phyloP scores from a whole-genome alignment of 2,113 vertebrate genomes.

The Turnix velox region DNA sequence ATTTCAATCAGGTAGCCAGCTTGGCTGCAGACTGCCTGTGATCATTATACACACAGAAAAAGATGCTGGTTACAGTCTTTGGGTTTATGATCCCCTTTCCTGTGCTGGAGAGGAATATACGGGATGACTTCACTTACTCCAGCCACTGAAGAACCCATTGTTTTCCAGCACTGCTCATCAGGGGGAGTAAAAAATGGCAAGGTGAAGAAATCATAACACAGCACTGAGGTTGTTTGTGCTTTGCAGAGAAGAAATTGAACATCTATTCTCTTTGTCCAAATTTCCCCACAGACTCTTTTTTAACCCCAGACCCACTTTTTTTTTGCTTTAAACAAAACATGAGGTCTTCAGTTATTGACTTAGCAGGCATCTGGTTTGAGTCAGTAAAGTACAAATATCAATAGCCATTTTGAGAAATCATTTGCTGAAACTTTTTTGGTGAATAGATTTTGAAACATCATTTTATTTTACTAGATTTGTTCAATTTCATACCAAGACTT shows the following conservation, averaged over 20 bases:
- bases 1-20: neutral
- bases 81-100: neutral
- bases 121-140: neutral
- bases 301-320: neutral
- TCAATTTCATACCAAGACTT: neutral
- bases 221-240: neutral
- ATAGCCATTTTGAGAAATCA: neutral
- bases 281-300: neutral
- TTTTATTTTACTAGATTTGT: neutral
- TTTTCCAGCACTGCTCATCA: neutral
- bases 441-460: neutral
- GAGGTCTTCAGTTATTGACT: neutral
- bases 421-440: neutral
- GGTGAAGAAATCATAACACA: neutral
- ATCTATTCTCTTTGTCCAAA: neutral
- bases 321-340: neutral
- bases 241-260: neutral
- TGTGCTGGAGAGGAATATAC: neutral
- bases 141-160: neutral
- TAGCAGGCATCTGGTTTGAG: neutral
- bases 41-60: neutral
- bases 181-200: neutral
- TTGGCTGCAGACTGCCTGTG: neutral
- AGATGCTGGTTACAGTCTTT: neutral
- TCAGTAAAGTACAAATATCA: neutral